Evolutionary conservation across 2,888 invertebrate genomes (phyloP), one percentile per base, ranked within the genome.

Genomic region (Nomada ferruginata): DNA sequence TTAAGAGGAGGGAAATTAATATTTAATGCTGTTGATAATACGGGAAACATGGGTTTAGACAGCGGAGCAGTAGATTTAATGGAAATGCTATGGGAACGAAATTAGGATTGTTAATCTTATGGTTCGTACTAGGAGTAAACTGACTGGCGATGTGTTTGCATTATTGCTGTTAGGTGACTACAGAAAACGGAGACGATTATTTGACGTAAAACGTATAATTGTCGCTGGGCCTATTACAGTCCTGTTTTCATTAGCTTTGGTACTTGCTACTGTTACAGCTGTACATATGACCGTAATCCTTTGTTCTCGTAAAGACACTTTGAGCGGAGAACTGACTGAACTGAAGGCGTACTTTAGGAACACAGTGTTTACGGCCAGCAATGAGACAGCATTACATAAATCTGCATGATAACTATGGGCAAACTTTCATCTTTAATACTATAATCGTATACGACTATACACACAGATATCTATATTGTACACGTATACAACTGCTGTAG

Each of bases 181-280:
- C 26, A 5, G n/a, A 20, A 53, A 44, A 42, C 20, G 18, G 29
- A 26, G 61, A 23, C 52, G 55, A 29, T 74, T 78, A 66, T 78
- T 61, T 66, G 55, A 44, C 29, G 50, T 55, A 29, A 53, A 78
- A 78, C 55, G 50, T 68, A 55, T 80, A 78, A 80, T 80, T 66
- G 71, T 50, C 66, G 65, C 50, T 20, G 20, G 61, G 64, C 65
- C 66, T 72, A 80, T 80, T 80, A 80, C 79, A 78, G 72, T 78
- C 52, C 79, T 63, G 78, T 78, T 80, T 80, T 80, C 79, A 80
- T 78, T 80, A 80, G 71, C 79, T 78, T 52, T 66, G 44, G 65
- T 50, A 71, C 55, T 78, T 72, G 71, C 63, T 61, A 78, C 79
- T 52, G 50, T 78, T 72, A 80, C 74, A 47, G 73, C 42, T 59